Evolutionary conservation across 2,113 vertebrate species (phyloP).

Genomic region (Notarius lentiginosus): DNA sequence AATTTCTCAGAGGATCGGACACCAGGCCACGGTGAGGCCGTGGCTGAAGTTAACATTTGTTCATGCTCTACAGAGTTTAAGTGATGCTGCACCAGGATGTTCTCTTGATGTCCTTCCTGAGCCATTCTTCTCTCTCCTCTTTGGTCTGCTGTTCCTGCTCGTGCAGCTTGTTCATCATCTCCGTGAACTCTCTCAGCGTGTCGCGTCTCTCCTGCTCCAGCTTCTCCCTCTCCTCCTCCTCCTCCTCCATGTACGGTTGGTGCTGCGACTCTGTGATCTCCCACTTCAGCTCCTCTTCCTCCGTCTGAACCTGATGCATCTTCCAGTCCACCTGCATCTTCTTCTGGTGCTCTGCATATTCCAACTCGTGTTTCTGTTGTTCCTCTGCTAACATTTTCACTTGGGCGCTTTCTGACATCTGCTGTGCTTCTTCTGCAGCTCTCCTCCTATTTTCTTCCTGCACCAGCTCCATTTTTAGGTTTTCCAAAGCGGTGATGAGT

Average conservation of each 20-base stretch:
- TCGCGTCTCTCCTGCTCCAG: not conserved
- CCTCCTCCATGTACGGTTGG: not conserved
- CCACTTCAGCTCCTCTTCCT: not conserved
- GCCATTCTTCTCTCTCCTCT: not conserved
- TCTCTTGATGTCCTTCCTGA: constrained; percentile 1
- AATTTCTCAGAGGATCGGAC: no score
- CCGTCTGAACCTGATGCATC: not conserved
- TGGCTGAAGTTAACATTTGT: no score
- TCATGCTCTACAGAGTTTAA: not conserved
- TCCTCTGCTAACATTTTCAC: not conserved
- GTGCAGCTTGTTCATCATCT: not conserved
- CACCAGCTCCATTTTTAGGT: not conserved
- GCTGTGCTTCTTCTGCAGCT: not conserved
- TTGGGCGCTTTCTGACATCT: not conserved
- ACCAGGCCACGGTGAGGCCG: no score
- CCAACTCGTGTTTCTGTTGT: not conserved
- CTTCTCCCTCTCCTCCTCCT: not conserved
- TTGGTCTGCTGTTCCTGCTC: not conserved
- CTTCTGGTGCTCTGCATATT: not conserved
- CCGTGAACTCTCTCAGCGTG: not conserved
- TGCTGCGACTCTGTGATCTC: not conserved
- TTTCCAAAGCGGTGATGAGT: not conserved
- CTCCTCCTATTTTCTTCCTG: not conserved
- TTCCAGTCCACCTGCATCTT: not conserved
- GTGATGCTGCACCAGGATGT: not conserved